These are phyloP conservation scores for Maniola jurtina DNA, from an alignment of 1,140 invertebrate genomes.

Conservation along the genomic window DNA sequence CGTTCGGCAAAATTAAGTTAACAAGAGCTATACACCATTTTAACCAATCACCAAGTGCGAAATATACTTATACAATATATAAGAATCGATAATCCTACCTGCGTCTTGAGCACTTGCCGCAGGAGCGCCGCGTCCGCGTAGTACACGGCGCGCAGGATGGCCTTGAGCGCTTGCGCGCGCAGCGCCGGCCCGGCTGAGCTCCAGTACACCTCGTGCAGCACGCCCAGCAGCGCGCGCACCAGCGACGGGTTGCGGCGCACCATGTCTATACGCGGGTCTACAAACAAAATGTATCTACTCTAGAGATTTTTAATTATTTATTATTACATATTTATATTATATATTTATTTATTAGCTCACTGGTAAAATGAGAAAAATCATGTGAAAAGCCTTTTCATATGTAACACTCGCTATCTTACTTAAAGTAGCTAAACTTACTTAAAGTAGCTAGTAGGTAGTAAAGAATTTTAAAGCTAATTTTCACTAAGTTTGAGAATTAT, in stretches of 20 bases:
- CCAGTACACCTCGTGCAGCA: slow-evolving; percentile 97
- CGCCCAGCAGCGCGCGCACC: slow-evolving; percentile 88
- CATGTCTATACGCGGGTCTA: slow-evolving; percentile 70
- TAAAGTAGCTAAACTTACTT: not conserved
- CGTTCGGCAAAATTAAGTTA: no score
- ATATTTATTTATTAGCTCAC: no score
- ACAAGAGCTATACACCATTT: no score
- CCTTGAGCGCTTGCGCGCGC: slow-evolving; percentile 96
- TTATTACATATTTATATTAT: no score
- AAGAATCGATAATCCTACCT: slow-evolving; percentile 66
- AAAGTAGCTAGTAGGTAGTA: not conserved
- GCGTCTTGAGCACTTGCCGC: slow-evolving; percentile 92
- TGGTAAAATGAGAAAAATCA: no score
- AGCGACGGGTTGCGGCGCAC: slow-evolving; percentile 78
- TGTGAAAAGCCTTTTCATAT: no score
- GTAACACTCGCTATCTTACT: no score
- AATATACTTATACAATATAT: not conserved
- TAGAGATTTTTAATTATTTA: no score
- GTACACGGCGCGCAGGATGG: slow-evolving; percentile 97
- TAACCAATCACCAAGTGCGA: not conserved
- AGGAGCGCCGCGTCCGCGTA: slow-evolving; percentile 93
- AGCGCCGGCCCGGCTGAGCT: slow-evolving; percentile 98
- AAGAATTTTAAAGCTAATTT: no score
- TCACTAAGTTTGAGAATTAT: no score
- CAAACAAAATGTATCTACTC: not conserved